Evolutionary conservation across 2,113 vertebrate genomes (phyloP), one percentile per base, ranked within the genome.

Genomic region (Heteronetta atricapilla): DNA sequence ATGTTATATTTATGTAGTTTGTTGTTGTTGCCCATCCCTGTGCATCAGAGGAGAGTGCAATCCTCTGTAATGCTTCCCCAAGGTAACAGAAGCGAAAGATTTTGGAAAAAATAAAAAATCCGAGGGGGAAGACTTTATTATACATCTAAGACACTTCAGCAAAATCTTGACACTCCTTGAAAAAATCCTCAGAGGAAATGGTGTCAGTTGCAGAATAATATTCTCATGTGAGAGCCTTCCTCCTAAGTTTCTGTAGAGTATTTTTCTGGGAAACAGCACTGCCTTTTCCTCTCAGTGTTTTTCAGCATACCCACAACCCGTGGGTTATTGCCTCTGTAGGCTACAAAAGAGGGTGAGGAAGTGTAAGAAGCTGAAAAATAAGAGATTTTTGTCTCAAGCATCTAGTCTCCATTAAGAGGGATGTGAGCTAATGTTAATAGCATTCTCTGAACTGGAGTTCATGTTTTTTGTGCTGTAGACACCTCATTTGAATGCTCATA

Each of bases 301-400:
- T 86, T 88, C 64, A 92, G 16, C 4, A 0, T 92, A 89, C 62
- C 53, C 70, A 31, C 53, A 89, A 63, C 36, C 90, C 38, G 17
- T 25, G 73, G 58, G 36, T 82, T 96, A 62, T 60, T 4, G 1
- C 58, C 84, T 42, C 66, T 90, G 69, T 19, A 22, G 5, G 58
- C 80, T 80, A 79, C 0, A 0, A 84, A 87, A 69, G 59, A 69
- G 66, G 28, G 56, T 42, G 73, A 89, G 48, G n/a, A 84, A 55
- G 62, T 92, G 78, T 44, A 62, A 85, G 85, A 69, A 85, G 62
- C 10, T 91, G 78, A 79, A 89, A 96, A 75, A 66, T 46, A 34
- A 36, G 62, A 70, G 70, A 50, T 93, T 96, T 85, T 85, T 88
- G 72, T 93, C 93, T 96, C 69, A 58, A 92, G 84, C 66, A 74